Conservation (phyloP, 2,888 invertebrate species). For the Leucophenga montana region DNA sequence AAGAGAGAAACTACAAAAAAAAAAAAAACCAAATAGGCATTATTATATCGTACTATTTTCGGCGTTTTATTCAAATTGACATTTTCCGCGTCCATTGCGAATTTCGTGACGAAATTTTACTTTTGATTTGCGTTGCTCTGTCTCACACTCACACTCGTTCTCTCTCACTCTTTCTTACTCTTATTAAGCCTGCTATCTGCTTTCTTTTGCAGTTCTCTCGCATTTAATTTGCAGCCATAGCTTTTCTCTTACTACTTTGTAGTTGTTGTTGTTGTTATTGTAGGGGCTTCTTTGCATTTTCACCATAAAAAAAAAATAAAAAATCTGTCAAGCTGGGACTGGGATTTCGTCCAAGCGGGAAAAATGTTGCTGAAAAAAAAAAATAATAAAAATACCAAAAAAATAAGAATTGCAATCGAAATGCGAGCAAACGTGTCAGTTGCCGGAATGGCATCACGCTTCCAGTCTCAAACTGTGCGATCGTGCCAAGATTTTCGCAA, state of each 20-base stretch:
- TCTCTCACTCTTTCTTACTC: conserved; percentile 54
- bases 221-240: conserved; percentile 18
- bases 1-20: background rate
- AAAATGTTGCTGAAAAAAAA: conserved; percentile 26
- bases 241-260: background rate
- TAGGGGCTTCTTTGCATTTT: conserved; percentile 20
- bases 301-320: conserved; percentile 13
- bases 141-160: conserved; percentile 37
- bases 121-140: conserved; percentile 64
- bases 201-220: background rate
- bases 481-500: conserved; percentile 62
- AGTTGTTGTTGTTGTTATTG: background rate
- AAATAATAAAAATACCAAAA: conserved; percentile 17
- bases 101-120: conserved; percentile 58
- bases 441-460: conserved; percentile 50
- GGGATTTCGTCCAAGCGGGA: conserved; percentile 36
- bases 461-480: conserved; percentile 37
- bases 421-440: conserved; percentile 69
- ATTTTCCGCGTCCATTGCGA: conserved; percentile 8
- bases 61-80: conserved; percentile 14
- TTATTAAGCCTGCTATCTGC: too few relatives aligned
- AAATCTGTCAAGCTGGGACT: background rate
- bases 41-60: background rate
- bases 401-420: conserved; percentile 67
- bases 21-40: conserved; percentile 8